Base-by-base conservation (phyloP, 2,888 invertebrate genomes). In the Acrobasis repandana region DNA sequence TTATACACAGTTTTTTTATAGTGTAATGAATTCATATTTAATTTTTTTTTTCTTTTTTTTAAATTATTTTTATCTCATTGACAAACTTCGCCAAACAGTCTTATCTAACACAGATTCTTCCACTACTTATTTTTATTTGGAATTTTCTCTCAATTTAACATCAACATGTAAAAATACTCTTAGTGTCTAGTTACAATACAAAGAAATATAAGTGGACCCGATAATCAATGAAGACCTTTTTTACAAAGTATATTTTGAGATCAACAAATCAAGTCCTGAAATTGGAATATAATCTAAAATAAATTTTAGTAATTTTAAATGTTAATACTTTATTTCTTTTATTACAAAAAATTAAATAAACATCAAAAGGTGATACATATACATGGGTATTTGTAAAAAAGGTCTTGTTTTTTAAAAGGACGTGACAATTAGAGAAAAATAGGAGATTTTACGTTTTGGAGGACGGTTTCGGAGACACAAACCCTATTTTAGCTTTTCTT, bases 41-140 rank as follows among this genome's bases (percentile, higher is more conserved):
- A 49, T 6, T 16, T 18, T 49, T 49, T 49, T 49, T 18, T 6
- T 48, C 1, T 34, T 14, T 33, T n/a, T 52, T 34, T 36, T 36
- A 14, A 16, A 38, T 54, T 1, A 14, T 10, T 11, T 49, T 36
- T 52, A 54, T 15, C 9, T 63, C 62, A 65, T 64, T 63, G 64
- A 65, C 65, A 48, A 59, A 20, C 49, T 49, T 52, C 10, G 43
- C 49, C 52, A 58, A 8, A 50, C 51, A 56, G 46, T 54, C 61
- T 48, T 18, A 58, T 38, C 36, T 58, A 58, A 50, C 49, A 50
- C 38, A 58, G 38, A 58, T 50, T 58, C 10, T 1, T 50, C 6
- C 9, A 38, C 18, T 38, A 48, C 9, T 38, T 38, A 14, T 36
- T 47, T 50, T 38, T 38, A 34, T n/a, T n/a, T 38, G 28, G 33